These are phyloP conservation scores for Cyprinella venusta DNA, from an alignment of 2,797 vertebrate genomes.

Conservation along the genomic window DNA sequence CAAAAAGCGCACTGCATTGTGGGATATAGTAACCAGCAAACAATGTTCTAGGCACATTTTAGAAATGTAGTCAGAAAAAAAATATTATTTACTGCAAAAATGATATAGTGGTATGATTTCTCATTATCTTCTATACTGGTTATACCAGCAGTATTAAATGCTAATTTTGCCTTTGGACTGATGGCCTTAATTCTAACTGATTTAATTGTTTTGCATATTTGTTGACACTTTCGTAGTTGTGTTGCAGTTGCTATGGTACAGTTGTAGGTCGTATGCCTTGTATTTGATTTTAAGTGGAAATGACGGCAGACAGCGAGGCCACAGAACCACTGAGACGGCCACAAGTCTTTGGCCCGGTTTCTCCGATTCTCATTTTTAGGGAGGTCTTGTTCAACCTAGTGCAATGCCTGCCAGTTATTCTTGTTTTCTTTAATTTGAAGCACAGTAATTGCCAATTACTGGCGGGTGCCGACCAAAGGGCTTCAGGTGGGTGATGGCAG, in stretches of 20 bases:
- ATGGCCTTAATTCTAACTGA: neutral
- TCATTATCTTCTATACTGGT: neutral
- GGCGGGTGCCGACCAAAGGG: slow-evolving; percentile 51
- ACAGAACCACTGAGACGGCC: slow-evolving; percentile 29
- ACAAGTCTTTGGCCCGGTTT: slow-evolving; percentile 25
- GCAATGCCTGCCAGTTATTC: slow-evolving; percentile 52
- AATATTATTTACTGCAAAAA: neutral
- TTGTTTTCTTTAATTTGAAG: slow-evolving; percentile 62
- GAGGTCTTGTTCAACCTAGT: slow-evolving; percentile 26
- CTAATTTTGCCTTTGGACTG: neutral
- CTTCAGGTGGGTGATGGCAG: slow-evolving; percentile 32
- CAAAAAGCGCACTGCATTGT: neutral
- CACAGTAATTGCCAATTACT: slow-evolving; percentile 55
- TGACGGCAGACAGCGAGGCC: slow-evolving; percentile 35
- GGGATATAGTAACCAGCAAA: neutral
- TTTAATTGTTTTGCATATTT: neutral
- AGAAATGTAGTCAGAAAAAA: neutral
- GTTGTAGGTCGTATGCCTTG: slow-evolving; percentile 12
- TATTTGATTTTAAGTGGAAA: slow-evolving; percentile 40
- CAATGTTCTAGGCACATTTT: neutral
- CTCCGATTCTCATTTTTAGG: slow-evolving; percentile 31
- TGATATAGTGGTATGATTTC: neutral
- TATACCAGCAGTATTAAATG: neutral
- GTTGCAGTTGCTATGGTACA: slow-evolving; percentile 46
- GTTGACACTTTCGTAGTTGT: neutral